Evolutionary conservation across 2,113 vertebrate species (phyloP).

Genomic region (Urocitellus parryii): DNA sequence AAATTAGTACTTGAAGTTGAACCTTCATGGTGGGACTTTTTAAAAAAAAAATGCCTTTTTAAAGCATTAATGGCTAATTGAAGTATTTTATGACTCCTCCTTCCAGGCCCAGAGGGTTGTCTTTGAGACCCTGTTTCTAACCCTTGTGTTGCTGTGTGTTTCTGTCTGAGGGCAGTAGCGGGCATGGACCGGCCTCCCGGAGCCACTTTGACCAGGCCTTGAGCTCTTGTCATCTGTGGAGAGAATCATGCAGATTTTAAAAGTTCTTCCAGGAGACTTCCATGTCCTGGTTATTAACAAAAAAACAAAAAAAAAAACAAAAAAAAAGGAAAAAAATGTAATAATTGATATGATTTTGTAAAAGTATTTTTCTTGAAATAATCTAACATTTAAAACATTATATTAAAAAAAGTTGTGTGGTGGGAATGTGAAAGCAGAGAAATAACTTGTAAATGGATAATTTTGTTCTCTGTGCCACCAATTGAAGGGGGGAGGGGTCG

Average conservation of each 20-base stretch:
- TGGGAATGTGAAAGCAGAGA: conserved; percentile 86
- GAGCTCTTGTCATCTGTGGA: conserved; percentile 74
- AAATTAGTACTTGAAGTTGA: conserved; percentile 90
- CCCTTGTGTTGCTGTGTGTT: background rate
- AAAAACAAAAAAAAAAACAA: conserved; percentile 73
- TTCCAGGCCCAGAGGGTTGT: conserved; percentile 85
- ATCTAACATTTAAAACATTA: conserved; percentile 91
- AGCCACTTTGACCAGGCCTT: conserved; percentile 68
- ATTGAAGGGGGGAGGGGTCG: conserved; percentile 74
- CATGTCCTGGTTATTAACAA: conserved; percentile 87
- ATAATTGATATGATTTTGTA: conserved; percentile 89
- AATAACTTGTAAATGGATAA: conserved; percentile 85
- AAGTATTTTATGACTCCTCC: conserved; percentile 87
- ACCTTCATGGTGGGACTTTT: conserved; percentile 86
- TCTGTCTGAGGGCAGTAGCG: conserved; percentile 64
- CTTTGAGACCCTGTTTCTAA: conserved; percentile 78
- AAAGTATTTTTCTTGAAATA: conserved; percentile 91
- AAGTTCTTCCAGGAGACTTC: conserved; percentile 91
- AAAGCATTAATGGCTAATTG: conserved; percentile 87
- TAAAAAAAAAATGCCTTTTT: conserved; percentile 81
- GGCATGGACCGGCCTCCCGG: conserved; percentile 72
- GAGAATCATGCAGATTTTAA: conserved; percentile 83
- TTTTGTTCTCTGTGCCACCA: conserved; percentile 86
- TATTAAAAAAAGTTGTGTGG: conserved; percentile 87
- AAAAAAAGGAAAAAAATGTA: conserved; percentile 74